Evolutionary conservation across 1,140 invertebrate genomes (phyloP).

Genomic region (Eufriesea mexicana): DNA sequence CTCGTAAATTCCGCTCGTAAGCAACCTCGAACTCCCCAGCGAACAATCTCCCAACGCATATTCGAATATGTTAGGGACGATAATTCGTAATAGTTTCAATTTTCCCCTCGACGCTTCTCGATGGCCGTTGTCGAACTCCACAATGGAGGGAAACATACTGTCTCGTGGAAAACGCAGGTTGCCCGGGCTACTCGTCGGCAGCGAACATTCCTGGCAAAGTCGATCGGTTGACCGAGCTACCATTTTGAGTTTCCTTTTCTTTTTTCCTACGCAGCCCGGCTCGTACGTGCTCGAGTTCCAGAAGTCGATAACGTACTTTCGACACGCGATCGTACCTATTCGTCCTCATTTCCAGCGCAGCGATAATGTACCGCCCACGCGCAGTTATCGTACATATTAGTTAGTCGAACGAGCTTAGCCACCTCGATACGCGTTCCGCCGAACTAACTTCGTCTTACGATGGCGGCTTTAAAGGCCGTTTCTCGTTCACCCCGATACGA

Average conservation of each 20-base stretch:
- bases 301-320: slow-evolving; percentile 49
- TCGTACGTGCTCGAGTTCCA: slow-evolving; percentile 6
- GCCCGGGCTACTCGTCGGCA: background rate
- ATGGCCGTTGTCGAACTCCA: no score
- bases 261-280: background rate
- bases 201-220: background rate
- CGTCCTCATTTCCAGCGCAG: slow-evolving; percentile 44
- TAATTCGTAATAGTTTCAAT: no score
- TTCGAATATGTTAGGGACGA: no score
- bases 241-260: background rate
- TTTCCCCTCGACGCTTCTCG: no score
- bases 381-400: slow-evolving; percentile 53
- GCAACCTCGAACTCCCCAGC: no score
- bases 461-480: background rate
- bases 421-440: slow-evolving; percentile 6
- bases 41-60: no score
- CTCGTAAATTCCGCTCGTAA: no score
- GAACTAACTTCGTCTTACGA: slow-evolving; percentile 13
- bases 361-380: slow-evolving; percentile 40
- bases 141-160: background rate
- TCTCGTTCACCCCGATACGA: background rate
- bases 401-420: slow-evolving; percentile 48
- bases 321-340: slow-evolving; percentile 54
- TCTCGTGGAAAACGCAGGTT: background rate
- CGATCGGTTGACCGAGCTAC: background rate